Percentiles rank a stretch among this genome's conserved stretches.
Conservation (phyloP, 2,113 vertebrate species). For the Chamaetylas fuelleborni region DNA sequence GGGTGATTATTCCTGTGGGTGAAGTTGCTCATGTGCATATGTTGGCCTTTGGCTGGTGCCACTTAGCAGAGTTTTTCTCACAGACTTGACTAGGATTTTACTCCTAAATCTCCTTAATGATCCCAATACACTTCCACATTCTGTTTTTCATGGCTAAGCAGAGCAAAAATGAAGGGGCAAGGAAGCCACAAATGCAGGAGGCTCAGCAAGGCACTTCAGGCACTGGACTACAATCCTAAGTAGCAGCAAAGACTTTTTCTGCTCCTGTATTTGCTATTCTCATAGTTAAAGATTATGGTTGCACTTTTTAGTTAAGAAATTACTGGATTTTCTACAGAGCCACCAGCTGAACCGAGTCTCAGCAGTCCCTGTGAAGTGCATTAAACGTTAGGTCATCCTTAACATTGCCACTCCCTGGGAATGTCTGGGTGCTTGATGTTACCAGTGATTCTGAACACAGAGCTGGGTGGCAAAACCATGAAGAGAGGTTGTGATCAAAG, state of each 20-base stretch:
- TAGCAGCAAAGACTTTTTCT: neutral
- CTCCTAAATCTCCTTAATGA: conserved; percentile 20
- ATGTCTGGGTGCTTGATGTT: neutral
- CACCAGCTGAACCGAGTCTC: neutral
- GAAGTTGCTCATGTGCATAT: neutral
- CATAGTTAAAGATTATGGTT: neutral
- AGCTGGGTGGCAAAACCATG: neutral
- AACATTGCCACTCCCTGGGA: neutral
- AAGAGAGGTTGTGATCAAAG: neutral
- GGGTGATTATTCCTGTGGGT: neutral
- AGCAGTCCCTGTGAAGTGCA: neutral
- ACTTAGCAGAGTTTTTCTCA: conserved; percentile 3
- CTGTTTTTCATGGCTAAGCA: neutral
- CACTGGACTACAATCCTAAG: neutral
- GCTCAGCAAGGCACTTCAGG: neutral
- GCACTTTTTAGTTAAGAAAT: neutral
- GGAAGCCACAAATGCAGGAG: neutral
- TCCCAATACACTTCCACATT: neutral
- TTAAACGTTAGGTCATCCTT: neutral
- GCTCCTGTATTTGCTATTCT: neutral
- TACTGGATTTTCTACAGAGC: neutral
- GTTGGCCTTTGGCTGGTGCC: neutral
- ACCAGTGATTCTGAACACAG: rapidly evolving
- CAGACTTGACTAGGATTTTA: neutral
- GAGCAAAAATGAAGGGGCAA: neutral